Evolutionary conservation across 1,140 invertebrate genomes (phyloP), one percentile per base, ranked within the genome.

Genomic region (Hypothenemus hampei): DNA sequence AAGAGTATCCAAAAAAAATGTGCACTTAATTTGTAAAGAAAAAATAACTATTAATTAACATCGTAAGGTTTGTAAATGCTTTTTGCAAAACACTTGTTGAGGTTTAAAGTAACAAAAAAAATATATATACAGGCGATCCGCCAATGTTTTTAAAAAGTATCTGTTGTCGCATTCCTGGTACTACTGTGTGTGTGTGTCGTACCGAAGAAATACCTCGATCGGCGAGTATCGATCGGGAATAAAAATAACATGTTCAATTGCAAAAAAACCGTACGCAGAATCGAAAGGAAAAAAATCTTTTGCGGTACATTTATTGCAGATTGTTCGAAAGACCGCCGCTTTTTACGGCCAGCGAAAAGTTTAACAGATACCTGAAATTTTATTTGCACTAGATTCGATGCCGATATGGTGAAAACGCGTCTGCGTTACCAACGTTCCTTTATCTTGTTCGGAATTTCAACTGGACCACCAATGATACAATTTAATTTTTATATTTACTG

Each of bases 201-300:
- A 52, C 50, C 50, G 50, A 52, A 36, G 37, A 43, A 52, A 52
- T 52, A 33, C 50, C 50, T 52, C 39, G 50, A 52, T 52, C 48
- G 48, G 35, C 36, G 36, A 43, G 48, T 51, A 51, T 51, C 50
- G 50, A 52, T 52, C 23, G 37, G 39, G 50, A 52, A 52, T 52
- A 52, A 52, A 52, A 52, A 52, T 52, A 52, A 52, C 50, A 49
- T 39, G 50, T 52, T 52, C 50, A 52, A 52, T 52, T 52, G 26
- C 41, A 52, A 52, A 52, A 41, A 52, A 43, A 37, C 50, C 20
- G 15, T 52, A 52, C 37, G 39, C 50, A 37, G 50, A 52, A 52
- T 44, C 18, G 50, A 6, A 21, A 19, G 19, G 39, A 44, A 45
- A 52, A 52, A 52, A 52, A 23, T 52, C 39, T 52, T 50, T 52